Conservation (phyloP, 2,888 invertebrate genomes). For the Hanleya hanleyi region DNA sequence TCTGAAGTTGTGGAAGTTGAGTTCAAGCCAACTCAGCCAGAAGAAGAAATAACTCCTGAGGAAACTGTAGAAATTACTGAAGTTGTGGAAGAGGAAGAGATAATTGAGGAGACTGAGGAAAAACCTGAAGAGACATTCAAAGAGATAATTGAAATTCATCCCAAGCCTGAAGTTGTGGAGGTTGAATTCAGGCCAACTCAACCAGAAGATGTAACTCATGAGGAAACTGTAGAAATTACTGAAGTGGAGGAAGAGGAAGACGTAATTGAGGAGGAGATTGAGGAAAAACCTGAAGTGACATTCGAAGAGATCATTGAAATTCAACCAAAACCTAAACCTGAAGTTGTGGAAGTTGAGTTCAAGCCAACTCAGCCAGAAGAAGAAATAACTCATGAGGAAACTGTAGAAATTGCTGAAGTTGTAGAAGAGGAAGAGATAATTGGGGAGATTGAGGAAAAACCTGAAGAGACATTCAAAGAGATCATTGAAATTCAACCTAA, state of each 20-base stretch:
- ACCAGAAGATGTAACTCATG: constrained; percentile 3
- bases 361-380: constrained; percentile 13
- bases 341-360: constrained; percentile 25
- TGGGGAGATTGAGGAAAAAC: constrained; percentile 45
- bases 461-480: constrained; percentile 55
- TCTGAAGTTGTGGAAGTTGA: too few relatives aligned
- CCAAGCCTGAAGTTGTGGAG: constrained; percentile 19
- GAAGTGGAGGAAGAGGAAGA: constrained; percentile 18
- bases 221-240: constrained; percentile 9
- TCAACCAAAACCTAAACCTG: constrained; percentile 9
- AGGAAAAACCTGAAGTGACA: background rate
- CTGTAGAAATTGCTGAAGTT: constrained; percentile 14
- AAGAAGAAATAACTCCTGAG: too few relatives aligned
- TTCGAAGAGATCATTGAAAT: background rate
- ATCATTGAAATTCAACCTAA: background rate
- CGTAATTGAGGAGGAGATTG: constrained; percentile 50
- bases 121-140: background rate
- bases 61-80: constrained; percentile 14
- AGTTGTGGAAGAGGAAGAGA: background rate
- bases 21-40: background rate
- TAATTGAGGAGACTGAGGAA: background rate
- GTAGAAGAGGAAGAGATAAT: constrained; percentile 38
- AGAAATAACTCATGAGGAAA: constrained; percentile 10
- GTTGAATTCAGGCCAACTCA: constrained; percentile 20
- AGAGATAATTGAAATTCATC: constrained; percentile 7